A percentile compares a stretch with the other conserved stretches of the same genome.
These are phyloP conservation scores for Jacana jacana DNA, from an alignment of 2,113 vertebrate genomes.

Conservation along the genomic window DNA sequence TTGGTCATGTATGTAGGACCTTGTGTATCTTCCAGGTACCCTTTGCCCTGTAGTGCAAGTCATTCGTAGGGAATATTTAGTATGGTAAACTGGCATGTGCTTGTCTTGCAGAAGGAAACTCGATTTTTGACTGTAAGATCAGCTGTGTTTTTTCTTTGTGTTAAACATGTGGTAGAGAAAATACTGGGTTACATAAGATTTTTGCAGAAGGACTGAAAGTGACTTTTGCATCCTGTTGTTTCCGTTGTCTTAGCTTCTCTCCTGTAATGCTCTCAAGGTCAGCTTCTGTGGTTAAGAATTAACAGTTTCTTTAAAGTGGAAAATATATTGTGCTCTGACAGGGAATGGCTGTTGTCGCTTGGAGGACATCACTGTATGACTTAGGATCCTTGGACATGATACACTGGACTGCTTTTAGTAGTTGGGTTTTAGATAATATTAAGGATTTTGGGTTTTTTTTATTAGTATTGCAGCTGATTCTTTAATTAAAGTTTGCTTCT, in stretches of 20 bases:
- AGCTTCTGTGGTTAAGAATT: not conserved
- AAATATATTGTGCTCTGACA: not conserved
- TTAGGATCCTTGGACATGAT: rapidly evolving
- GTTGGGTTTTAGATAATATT: not conserved
- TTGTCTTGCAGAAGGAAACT: not conserved
- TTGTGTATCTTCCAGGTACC: not conserved
- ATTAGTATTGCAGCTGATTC: not conserved
- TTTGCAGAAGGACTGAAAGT: not conserved
- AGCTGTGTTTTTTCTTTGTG: not conserved
- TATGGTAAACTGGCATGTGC: not conserved
- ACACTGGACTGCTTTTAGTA: not conserved
- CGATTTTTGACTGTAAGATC: rapidly evolving
- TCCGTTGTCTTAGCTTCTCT: not conserved
- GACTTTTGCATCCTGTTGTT: not conserved
- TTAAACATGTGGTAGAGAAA: not conserved
- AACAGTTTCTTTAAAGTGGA: not conserved
- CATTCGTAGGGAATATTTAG: not conserved
- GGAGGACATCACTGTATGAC: not conserved
- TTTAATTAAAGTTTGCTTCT: not conserved
- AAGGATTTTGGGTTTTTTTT: not conserved
- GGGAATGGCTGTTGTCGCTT: not conserved
- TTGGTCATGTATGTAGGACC: not conserved
- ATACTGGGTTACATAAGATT: not conserved
- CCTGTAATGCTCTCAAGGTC: not conserved
- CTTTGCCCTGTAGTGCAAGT: not conserved